Base-by-base conservation (phyloP, 1,140 invertebrate species). In the Lutraria rhynchaena region DNA sequence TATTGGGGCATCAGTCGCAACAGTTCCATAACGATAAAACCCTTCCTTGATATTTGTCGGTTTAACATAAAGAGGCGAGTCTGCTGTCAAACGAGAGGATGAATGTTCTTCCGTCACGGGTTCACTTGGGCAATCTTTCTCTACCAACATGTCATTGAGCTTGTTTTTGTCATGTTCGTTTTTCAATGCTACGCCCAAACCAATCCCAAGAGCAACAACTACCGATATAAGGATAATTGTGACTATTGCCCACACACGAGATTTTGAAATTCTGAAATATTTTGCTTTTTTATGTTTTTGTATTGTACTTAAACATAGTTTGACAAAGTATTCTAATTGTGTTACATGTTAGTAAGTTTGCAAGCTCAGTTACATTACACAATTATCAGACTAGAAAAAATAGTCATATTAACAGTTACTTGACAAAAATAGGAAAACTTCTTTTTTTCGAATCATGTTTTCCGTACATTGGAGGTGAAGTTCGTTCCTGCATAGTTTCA, bases 181-280 rank as follows among this genome's bases (percentile, higher is more conserved):
- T 22, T 35, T 22, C 0, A 75, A 44, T 29, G 57, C 73, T 19
- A 75, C 33, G 3, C 35, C 73, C 13, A 75, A 29, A 7, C 57
- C 73, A 27, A 75, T 44, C 44, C 57, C 73, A 2, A 75, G 17
- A 29, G 73, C 73, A 4, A 75, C 73, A 19, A 75, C 63, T 27
- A 33, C 41, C 13, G 73, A 37, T 3, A 75, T 41, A 22, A 75
- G 1, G n/a, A 75, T 2, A 31, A 75, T 61, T 3, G 58, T 49
- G 1, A 22, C 58, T n/a, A 75, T 75, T 13, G 44, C 57, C 73
- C 73, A 75, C 7, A 29, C 73, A 13, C 73, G 57, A 1, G 73
- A 49, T 33, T 61, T 61, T 29, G 73, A 63, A 17, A 61, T 61
- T 19, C 73, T 75, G 44, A 49, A 75, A 75, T n/a, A n/a, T n/a